Conservation (phyloP, 2,888 invertebrate genomes). For the Drosophila peninsularis region DNA sequence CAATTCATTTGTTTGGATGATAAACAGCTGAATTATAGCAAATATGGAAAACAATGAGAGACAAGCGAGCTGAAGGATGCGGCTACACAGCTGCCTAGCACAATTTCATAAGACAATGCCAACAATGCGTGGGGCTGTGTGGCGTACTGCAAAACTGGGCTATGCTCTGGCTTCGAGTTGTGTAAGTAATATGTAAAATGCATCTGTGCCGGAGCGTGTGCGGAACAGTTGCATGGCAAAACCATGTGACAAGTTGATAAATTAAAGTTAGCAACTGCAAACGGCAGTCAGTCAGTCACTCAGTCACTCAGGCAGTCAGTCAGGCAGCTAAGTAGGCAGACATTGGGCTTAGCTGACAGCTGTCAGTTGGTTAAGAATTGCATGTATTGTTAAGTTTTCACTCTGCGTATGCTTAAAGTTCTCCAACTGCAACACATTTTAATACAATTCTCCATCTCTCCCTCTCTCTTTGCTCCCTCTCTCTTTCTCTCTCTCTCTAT, state of each 20-base stretch:
- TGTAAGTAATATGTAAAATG: constrained; percentile 9
- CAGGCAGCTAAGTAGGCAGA: constrained; percentile 51
- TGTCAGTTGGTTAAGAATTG: constrained; percentile 52
- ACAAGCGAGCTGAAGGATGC: constrained; percentile 38
- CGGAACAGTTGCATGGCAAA: constrained; percentile 37
- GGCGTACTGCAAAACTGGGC: background rate
- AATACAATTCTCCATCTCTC: constrained; percentile 7
- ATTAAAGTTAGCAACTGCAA: constrained; percentile 59
- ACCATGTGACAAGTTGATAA: constrained; percentile 73
- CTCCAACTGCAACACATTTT: constrained; percentile 15
- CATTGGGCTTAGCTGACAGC: constrained; percentile 42
- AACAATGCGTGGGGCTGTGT: constrained; percentile 33
- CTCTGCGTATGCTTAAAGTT: constrained; percentile 32
- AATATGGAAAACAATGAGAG: constrained; percentile 69
- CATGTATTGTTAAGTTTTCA: constrained; percentile 44
- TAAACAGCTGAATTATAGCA: constrained; percentile 75
- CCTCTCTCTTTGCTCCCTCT: constrained; percentile 18
- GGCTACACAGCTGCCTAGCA: constrained; percentile 44
- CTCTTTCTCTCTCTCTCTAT: constrained; percentile 26
- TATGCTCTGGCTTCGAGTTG: background rate
- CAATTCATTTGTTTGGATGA: constrained; percentile 77
- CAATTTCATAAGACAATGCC: constrained; percentile 55
- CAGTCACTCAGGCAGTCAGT: constrained; percentile 36
- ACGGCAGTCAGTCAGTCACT: constrained; percentile 22
- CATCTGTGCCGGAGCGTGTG: constrained; percentile 6